phyloP scores from a whole-genome alignment of 2,797 vertebrate species.

The Cynodonichthys magdalenae region DNA sequence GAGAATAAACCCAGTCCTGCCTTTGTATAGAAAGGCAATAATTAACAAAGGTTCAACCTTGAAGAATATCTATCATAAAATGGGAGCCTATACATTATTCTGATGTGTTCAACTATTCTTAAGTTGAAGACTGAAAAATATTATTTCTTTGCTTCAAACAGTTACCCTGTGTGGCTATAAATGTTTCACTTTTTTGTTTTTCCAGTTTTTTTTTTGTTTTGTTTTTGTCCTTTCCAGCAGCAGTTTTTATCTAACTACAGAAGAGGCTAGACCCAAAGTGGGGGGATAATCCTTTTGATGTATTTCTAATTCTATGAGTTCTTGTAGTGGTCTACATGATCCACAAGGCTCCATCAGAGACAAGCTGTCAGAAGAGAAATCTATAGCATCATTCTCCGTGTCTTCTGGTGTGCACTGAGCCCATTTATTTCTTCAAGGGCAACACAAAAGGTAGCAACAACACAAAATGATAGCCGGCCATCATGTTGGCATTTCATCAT shows the following conservation, averaged over 20 bases:
- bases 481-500: conserved; percentile 47
- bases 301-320: conserved; percentile 23
- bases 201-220: not conserved
- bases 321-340: not conserved
- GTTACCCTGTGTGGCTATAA: not conserved
- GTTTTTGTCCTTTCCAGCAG: not conserved
- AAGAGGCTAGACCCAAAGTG: not conserved
- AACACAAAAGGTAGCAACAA: conserved; percentile 32
- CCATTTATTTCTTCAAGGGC: conserved; percentile 54
- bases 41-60: not conserved
- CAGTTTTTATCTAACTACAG: not conserved
- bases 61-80: not conserved
- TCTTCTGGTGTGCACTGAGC: conserved; percentile 12
- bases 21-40: not conserved
- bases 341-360: conserved; percentile 9
- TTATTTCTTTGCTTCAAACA: not conserved
- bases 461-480: conserved; percentile 25
- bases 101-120: not conserved
- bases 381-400: conserved; percentile 21
- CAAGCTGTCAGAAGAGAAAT: conserved; percentile 43
- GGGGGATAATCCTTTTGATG: not conserved
- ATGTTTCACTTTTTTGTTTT: not conserved
- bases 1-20: not conserved
- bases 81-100: not conserved
- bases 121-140: not conserved